Evolutionary conservation across 2,888 invertebrate genomes (phyloP), one percentile per base, ranked within the genome.

Genomic region (Unio pictorum): DNA sequence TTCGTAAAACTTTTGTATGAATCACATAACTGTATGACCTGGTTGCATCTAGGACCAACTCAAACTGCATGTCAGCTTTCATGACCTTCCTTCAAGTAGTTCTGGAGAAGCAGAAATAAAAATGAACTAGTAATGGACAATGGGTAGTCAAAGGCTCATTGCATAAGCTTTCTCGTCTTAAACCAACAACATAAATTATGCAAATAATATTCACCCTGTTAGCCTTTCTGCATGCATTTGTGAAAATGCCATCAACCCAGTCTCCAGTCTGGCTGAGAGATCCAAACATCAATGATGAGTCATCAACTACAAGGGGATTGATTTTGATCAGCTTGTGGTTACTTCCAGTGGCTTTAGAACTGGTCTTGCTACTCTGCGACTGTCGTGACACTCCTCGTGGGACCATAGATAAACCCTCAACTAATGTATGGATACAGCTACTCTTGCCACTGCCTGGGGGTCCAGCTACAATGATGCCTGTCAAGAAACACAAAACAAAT

Each of bases 211-310:
- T 73, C 78, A 90, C 90, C 84, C 89, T 84, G 74, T 87, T 87
- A 5, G 89, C 89, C 73, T 89, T 90, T 67, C 85, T 83, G 81
- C 87, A 87, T 5, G 89, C 86, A 61, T 87, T 83, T n/a, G 90
- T 90, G 64, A 90, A 86, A 61, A 90, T 86, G 4, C 90, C 90
- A 76, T 90, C 90, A 56, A 88, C 86, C 87, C 89, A 89, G 76
- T 89, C 89, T 69, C 86, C 80, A 73, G 86, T 87, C 64, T 85
- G 83, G 67, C 84, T 85, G 64, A 88, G 81, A 54, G 83, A 80
- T 26, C 90, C 89, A 81, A 90, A 89, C 82, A 90, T 87, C 60
- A 88, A 82, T 26, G 82, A 74, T 20, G 84, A 80, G 68, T 89
- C 86, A 72, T 90, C 90, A 28, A 88, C 86, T 28, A 89, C 89